phyloP scores from a whole-genome alignment of 2,888 invertebrate genomes.

The Rugalucina vietnamica region DNA sequence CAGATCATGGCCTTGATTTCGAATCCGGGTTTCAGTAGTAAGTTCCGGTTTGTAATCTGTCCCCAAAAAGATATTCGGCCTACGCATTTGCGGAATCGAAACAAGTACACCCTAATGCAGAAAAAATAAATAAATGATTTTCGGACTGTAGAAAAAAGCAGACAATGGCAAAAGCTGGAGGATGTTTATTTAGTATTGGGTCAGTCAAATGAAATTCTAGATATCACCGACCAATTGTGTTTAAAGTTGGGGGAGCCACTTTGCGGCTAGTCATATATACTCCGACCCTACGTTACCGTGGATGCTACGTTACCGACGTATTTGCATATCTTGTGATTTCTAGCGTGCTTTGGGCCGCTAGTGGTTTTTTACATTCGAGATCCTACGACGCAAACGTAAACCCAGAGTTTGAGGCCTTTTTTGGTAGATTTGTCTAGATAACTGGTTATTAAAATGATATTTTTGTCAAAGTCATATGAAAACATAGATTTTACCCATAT shows the following conservation, averaged over 20 bases:
- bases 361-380: background rate
- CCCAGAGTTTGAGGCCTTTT: too few species aligned
- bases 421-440: too few species aligned
- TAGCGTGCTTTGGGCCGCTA: background rate
- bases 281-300: background rate
- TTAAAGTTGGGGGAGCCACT: background rate
- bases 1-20: too few species aligned
- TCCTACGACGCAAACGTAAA: background rate
- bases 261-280: background rate
- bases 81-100: too few species aligned
- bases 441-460: too few species aligned
- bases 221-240: background rate
- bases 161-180: constrained; percentile 56
- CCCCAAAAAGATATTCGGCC: too few species aligned
- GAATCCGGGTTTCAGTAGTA: too few species aligned
- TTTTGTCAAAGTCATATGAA: too few species aligned
- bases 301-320: background rate
- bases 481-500: too few species aligned
- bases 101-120: background rate
- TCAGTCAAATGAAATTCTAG: constrained; percentile 10
- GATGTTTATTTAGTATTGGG: constrained; percentile 68
- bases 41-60: too few species aligned
- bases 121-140: background rate
- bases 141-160: background rate
- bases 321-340: too few species aligned